Conservation (phyloP, 2,797 vertebrate genomes). For the Coranthus polyacanthus region DNA sequence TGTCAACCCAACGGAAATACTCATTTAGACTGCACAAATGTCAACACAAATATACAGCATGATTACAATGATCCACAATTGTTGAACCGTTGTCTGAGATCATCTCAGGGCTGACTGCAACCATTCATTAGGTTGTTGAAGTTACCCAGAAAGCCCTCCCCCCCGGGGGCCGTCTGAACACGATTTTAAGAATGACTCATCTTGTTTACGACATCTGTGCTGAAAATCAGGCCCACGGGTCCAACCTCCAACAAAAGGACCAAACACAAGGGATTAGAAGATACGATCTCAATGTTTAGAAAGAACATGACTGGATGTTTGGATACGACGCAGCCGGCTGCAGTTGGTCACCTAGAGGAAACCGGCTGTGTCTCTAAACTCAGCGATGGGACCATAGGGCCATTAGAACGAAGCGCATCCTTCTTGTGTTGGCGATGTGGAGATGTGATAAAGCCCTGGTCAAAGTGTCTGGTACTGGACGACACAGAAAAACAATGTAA, state of each 20-base stretch:
- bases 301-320: constrained; percentile 14
- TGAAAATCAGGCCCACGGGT: constrained; percentile 12
- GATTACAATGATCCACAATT: constrained; percentile 10
- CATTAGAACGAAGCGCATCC: neutral
- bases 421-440: neutral
- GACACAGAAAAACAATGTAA: neutral
- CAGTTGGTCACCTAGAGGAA: neutral
- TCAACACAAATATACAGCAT: neutral
- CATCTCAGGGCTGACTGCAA: constrained; percentile 17
- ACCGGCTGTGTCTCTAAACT: constrained; percentile 6
- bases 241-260: constrained; percentile 8
- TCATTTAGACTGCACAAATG: too few relatives aligned
- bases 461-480: constrained; percentile 2
- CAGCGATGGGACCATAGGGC: too few relatives aligned
- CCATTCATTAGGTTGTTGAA: constrained; percentile 15
- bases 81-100: neutral
- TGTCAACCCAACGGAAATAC: too few relatives aligned
- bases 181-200: too few relatives aligned
- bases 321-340: constrained; percentile 5
- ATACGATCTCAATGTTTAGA: constrained; percentile 11
- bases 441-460: constrained; percentile 8
- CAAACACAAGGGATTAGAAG: constrained; percentile 8
- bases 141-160: neutral
- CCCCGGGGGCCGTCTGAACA: constrained; percentile 5
- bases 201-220: constrained; percentile 14